Evolutionary conservation across 1,140 invertebrate species (phyloP), one percentile per base, ranked within the genome.

Genomic region (Rhyzopertha dominica): DNA sequence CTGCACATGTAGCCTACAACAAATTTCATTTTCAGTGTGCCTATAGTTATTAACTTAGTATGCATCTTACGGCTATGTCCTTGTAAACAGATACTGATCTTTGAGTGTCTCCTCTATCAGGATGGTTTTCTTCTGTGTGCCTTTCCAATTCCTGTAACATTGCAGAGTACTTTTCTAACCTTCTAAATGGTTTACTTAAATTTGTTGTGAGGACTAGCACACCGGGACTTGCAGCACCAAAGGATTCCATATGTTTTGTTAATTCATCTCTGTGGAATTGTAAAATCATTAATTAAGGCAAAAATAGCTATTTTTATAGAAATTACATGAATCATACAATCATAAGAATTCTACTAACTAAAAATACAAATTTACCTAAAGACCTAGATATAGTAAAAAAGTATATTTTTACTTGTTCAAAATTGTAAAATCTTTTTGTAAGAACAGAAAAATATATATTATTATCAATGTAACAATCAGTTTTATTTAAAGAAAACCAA

Each of bases 31-130:
- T 26, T 16, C 3, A 7, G 23, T 2, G 14, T 26, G 8, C 9
- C 3, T 24, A 13, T n/a, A 2, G 2, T 35, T 4, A 10, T 14
- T 35, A 16, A 3, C 4, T 34, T 20, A 16, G 28, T 18, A 34
- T 32, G 16, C 20, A 5, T 23, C 23, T 24, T 35, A 5, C 7
- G 46, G 89, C 84, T 59, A 98, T 88, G 59, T 98, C 92, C 66
- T 93, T 90, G 68, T 95, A 98, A 18, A 98, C 85, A 50, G 82
- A 81, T 54, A 94, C 85, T 29, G 93, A 93, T 48, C 95, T 74
- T 66, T 98, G 94, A 1, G 93, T 90, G 63, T 99, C 95, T 2
- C 95, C 96, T 51, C 95, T 74, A 70, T 99, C 96, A 2, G 87
- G 79, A 71, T 99, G 94, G 62, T 82, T 86, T 68, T 97, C 95